Evolutionary conservation across 2,888 invertebrate genomes (phyloP).

Genomic region (Disparrhopalites patrizii): DNA sequence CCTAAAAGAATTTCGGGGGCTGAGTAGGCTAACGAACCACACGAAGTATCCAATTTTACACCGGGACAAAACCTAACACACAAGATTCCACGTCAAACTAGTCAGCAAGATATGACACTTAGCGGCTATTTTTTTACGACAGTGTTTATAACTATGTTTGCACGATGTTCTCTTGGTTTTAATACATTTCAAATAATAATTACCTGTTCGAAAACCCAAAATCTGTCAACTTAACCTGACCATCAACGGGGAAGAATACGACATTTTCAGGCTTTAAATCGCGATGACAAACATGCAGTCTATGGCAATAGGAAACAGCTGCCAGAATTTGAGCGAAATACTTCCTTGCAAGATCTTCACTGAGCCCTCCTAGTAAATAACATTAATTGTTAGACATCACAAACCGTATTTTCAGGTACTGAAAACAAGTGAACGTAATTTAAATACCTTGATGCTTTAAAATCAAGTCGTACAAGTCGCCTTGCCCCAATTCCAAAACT

Average conservation of each 20-base stretch:
- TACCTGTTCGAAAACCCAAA: conserved; percentile 91
- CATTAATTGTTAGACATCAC: too few relatives aligned
- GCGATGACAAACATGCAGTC: conserved; percentile 79
- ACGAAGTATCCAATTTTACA: conserved; percentile 94
- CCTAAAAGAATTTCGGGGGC: conserved; percentile 98
- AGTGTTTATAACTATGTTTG: background rate
- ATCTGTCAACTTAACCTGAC: conserved; percentile 93
- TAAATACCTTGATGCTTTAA: conserved; percentile 40
- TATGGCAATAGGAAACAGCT: conserved; percentile 94
- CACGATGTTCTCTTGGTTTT: background rate
- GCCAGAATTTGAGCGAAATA: conserved; percentile 96
- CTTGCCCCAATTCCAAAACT: conserved; percentile 96
- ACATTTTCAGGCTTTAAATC: conserved; percentile 99
- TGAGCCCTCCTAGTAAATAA: conserved; percentile 77
- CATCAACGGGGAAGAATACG: conserved; percentile 79
- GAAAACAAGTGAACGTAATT: too few relatives aligned
- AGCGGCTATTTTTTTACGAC: background rate
- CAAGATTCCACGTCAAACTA: background rate
- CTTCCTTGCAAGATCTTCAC: conserved; percentile 75
- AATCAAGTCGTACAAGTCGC: conserved; percentile 52
- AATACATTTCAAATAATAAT: conserved; percentile 3
- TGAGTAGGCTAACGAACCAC: conserved; percentile 97
- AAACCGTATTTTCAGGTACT: too few relatives aligned
- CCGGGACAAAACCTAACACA: conserved; percentile 77
- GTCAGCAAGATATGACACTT: background rate